A percentile compares a stretch with the other conserved stretches of the same genome.
Evolutionary conservation across 2,797 vertebrate species (phyloP).

Genomic region (Uromys caudimaculatus): DNA sequence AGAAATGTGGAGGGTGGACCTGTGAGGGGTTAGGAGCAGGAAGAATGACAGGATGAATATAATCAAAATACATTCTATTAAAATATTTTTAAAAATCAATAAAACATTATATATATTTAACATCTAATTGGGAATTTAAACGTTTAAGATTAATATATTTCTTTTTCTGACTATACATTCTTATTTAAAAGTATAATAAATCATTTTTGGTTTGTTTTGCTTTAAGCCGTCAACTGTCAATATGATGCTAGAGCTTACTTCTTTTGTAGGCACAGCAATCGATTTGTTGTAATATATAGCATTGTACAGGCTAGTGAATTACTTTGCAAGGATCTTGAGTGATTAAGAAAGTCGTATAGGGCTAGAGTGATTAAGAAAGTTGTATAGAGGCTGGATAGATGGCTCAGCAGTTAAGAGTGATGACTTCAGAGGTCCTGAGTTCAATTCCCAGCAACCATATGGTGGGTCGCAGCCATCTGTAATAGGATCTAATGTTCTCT

Average conservation of each 20-base stretch:
- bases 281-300: not conserved
- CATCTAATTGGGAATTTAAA: not conserved
- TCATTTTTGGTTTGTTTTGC: not conserved
- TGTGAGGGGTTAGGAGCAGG: not conserved
- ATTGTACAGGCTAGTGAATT: not conserved
- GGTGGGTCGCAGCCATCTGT: no score
- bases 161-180: not conserved
- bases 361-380: no score
- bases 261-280: not conserved
- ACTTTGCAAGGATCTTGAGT: not conserved
- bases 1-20: not conserved
- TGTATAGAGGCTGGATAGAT: no score
- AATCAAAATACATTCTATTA: not conserved
- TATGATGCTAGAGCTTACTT: not conserved
- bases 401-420: no score
- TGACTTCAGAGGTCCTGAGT: no score
- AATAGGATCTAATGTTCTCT: no score
- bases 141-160: not conserved
- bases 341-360: not conserved
- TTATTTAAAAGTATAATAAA: not conserved
- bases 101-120: not conserved
- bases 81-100: not conserved
- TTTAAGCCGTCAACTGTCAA: not conserved
- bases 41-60: not conserved
- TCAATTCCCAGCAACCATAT: no score